Percentiles rank a stretch among this genome's conserved stretches.
Conservation (phyloP, 2,113 vertebrate species). For the Hemichromis elongatus region DNA sequence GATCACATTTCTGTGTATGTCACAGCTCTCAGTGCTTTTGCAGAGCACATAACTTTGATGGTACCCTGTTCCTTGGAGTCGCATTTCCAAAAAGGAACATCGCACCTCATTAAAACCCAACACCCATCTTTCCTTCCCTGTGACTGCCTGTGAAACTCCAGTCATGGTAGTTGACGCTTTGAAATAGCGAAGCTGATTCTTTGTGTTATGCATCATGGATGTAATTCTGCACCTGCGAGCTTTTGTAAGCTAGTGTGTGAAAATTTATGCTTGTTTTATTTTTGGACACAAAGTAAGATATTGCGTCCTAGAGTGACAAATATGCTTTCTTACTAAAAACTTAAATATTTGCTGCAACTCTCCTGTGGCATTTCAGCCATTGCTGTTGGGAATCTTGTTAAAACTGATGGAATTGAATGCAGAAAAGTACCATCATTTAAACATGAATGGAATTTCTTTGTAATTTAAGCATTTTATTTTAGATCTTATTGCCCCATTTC, state of each 20-base stretch:
- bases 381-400: no score
- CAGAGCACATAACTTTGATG: background rate
- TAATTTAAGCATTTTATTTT: background rate
- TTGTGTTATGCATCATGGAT: background rate
- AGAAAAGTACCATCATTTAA: accelerated
- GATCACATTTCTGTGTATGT: background rate
- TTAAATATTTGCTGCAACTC: background rate
- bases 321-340: background rate
- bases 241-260: background rate
- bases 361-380: accelerated
- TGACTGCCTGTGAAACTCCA: background rate
- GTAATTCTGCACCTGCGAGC: background rate
- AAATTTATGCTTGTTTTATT: background rate
- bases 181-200: background rate
- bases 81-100: conserved; percentile 46
- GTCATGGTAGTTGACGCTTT: conserved; percentile 11
- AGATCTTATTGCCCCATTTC: background rate
- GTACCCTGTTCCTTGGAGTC: conserved; percentile 11
- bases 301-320: background rate
- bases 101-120: conserved; percentile 52
- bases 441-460: background rate
- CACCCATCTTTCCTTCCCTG: conserved; percentile 18
- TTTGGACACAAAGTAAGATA: background rate
- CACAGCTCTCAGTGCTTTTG: background rate
- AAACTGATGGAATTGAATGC: background rate